Percentiles rank a stretch among this genome's conserved stretches.
Evolutionary conservation across 2,113 vertebrate genomes (phyloP).

Genomic region (Sander vitreus): DNA sequence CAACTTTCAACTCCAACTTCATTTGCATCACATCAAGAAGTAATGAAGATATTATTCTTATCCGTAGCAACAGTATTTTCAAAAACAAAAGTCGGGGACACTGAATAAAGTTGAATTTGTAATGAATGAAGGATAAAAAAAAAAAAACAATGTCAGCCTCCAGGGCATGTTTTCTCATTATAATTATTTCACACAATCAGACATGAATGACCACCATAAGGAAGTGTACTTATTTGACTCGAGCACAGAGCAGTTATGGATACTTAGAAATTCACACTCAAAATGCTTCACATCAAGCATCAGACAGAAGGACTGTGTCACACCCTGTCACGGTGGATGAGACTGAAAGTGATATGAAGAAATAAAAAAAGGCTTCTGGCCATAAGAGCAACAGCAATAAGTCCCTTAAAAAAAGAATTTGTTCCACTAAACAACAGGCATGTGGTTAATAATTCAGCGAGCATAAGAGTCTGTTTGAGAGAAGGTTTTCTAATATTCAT

Average conservation of each 20-base stretch:
- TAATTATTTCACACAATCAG: slow-evolving; percentile 35
- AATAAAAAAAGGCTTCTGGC: slow-evolving; percentile 29
- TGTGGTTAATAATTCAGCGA: slow-evolving; percentile 74
- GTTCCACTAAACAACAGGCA: slow-evolving; percentile 66
- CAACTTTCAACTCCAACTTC: slow-evolving; percentile 38
- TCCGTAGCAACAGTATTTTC: neutral
- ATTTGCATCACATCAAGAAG: slow-evolving; percentile 34
- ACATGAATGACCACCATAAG: slow-evolving; percentile 33
- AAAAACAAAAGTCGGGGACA: slow-evolving; percentile 43
- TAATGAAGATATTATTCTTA: slow-evolving; percentile 26
- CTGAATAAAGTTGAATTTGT: slow-evolving; percentile 42
- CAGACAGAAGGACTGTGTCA: slow-evolving; percentile 8
- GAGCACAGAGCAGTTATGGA: neutral
- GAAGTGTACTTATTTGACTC: slow-evolving; percentile 34
- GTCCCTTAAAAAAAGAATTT: slow-evolving; percentile 23
- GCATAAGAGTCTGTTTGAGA: slow-evolving; percentile 74
- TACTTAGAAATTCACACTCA: slow-evolving; percentile 16
- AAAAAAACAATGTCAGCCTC: slow-evolving; percentile 24
- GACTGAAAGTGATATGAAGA: slow-evolving; percentile 29
- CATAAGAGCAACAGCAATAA: slow-evolving; percentile 35
- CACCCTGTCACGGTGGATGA: slow-evolving; percentile 32
- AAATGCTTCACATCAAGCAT: slow-evolving; percentile 23
- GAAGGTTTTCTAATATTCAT: slow-evolving; percentile 79
- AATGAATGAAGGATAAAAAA: slow-evolving; percentile 34
- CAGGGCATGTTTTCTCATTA: slow-evolving; percentile 47